Evolutionary conservation across 2,888 invertebrate species (phyloP).

Genomic region (Rugalucina vietnamica): DNA sequence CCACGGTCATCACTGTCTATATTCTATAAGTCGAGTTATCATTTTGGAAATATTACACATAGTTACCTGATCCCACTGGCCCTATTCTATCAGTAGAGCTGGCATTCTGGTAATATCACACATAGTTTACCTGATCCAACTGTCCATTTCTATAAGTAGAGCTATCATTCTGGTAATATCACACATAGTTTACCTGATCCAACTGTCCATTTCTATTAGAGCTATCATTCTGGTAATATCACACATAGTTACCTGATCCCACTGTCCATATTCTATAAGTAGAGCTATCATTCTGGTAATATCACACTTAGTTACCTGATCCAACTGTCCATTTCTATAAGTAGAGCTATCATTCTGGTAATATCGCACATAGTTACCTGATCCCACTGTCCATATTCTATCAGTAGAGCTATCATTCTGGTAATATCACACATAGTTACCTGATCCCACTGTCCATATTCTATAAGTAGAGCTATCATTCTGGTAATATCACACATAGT

Average conservation of each 20-base stretch:
- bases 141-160: conserved; percentile 39
- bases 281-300: conserved; percentile 40
- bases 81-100: conserved; percentile 44
- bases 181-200: neutral
- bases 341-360: no score
- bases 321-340: no score
- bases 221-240: conserved; percentile 38
- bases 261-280: conserved; percentile 42
- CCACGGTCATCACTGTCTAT: no score
- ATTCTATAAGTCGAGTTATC: conserved; percentile 44
- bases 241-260: conserved; percentile 6
- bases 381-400: conserved; percentile 38
- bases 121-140: conserved; percentile 13
- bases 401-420: conserved; percentile 40
- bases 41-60: conserved; percentile 30
- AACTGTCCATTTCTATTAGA: conserved; percentile 37
- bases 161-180: conserved; percentile 50
- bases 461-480: conserved; percentile 41
- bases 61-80: neutral
- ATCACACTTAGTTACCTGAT: no score
- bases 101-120: conserved; percentile 33
- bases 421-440: conserved; percentile 1
- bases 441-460: conserved; percentile 33
- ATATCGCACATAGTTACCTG: neutral
- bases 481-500: conserved; percentile 36